Evolutionary conservation across 2,113 vertebrate genomes (phyloP).

Genomic region (Gasterosteus aculeatus): DNA sequence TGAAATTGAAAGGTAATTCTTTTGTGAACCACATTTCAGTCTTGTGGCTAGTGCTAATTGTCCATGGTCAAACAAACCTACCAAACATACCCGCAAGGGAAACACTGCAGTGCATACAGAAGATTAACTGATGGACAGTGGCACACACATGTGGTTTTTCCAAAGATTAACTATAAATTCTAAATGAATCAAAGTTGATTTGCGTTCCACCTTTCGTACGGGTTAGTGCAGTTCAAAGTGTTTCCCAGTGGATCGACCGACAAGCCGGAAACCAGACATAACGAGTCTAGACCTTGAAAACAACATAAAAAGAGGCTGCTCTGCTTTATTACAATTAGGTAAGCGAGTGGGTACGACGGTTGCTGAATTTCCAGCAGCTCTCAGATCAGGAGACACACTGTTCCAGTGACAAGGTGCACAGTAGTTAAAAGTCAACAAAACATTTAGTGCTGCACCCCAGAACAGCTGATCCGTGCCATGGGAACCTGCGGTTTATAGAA

Average conservation of each 20-base stretch:
- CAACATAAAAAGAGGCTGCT: neutral
- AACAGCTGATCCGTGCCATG: neutral
- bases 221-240: neutral
- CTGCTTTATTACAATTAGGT: neutral
- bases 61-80: no score
- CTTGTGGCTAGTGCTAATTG: no score
- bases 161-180: no score
- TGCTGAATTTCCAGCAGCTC: neutral
- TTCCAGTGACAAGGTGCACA: no score
- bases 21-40: neutral
- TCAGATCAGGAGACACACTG: neutral
- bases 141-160: no score
- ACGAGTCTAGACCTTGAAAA: neutral
- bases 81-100: no score
- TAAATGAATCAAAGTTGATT: neutral
- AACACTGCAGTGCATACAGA: no score
- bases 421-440: neutral
- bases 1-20: neutral
- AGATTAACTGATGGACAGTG: no score
- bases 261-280: neutral
- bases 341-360: neutral
- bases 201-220: neutral
- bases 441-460: neutral
- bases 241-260: neutral
- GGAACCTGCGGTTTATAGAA: neutral